These are phyloP conservation scores for Fistularia tabacaria DNA, from an alignment of 2,797 vertebrate genomes.

Conservation along the genomic window DNA sequence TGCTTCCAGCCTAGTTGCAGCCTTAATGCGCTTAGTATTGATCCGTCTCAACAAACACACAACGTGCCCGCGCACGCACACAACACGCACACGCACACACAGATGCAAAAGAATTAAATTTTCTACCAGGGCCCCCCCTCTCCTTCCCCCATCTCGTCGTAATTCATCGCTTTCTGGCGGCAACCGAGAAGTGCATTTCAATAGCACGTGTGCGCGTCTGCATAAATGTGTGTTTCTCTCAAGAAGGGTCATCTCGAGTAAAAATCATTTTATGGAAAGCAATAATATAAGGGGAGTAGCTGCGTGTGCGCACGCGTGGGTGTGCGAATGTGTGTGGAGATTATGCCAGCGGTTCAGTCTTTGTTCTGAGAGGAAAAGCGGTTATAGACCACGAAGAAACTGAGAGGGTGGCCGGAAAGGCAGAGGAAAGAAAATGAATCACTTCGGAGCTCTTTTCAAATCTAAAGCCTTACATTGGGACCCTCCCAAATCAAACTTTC, in stretches of 20 bases:
- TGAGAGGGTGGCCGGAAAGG: too few species aligned
- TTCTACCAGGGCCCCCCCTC: constrained; percentile 32
- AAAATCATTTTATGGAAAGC: too few species aligned
- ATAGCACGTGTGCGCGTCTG: constrained; percentile 28
- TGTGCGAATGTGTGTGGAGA: too few species aligned
- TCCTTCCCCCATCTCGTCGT: constrained; percentile 8
- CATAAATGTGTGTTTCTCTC: too few species aligned
- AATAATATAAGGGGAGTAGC: too few species aligned
- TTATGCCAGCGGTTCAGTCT: neutral
- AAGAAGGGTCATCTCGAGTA: too few species aligned
- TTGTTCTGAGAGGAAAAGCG: constrained; percentile 6
- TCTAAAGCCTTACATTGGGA: too few species aligned
- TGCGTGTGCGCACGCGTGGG: too few species aligned
- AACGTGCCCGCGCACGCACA: constrained; percentile 16
- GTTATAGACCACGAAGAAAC: neutral
- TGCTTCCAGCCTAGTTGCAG: constrained; percentile 45
- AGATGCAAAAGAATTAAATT: constrained; percentile 32
- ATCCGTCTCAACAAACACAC: constrained; percentile 50
- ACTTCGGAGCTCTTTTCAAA: too few species aligned
- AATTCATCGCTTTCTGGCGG: constrained; percentile 48
- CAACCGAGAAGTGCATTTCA: constrained; percentile 39
- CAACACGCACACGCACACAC: constrained; percentile 18
- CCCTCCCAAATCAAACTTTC: constrained; percentile 14
- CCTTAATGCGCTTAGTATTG: constrained; percentile 68
- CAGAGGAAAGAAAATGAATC: too few species aligned